These are phyloP conservation scores for Desmodus rotundus DNA, from an alignment of 2,113 vertebrate genomes.

Conservation along the genomic window DNA sequence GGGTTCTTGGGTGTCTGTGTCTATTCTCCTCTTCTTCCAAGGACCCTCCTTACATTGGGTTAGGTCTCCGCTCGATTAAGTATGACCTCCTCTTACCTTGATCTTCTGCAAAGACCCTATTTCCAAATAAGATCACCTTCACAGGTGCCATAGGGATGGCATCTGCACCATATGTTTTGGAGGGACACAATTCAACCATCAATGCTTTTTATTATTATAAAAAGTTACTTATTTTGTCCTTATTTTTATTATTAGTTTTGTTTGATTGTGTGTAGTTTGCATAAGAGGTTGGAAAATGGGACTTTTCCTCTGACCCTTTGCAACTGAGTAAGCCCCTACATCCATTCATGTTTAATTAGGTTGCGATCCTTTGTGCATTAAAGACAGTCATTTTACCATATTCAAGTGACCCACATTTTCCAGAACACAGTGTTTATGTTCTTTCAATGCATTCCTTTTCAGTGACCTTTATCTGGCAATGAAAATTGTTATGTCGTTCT, in stretches of 20 bases:
- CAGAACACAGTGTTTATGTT: background rate
- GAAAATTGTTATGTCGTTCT: background rate
- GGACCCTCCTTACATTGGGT: no score
- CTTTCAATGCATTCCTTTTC: background rate
- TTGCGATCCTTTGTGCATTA: background rate
- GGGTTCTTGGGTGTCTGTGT: background rate
- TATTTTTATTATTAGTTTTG: background rate
- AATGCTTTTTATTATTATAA: background rate
- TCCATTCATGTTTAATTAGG: background rate
- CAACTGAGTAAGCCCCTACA: background rate
- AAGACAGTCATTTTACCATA: background rate
- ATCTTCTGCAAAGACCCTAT: background rate
- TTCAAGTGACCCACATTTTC: background rate
- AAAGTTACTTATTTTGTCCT: background rate
- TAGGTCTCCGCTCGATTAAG: background rate
- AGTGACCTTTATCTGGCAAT: background rate
- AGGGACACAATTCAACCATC: background rate
- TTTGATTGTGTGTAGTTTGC: background rate
- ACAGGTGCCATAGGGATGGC: background rate
- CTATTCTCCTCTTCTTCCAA: background rate
- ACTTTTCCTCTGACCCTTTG: background rate
- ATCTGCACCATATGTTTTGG: background rate
- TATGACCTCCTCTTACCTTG: background rate
- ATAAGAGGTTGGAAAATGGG: background rate
- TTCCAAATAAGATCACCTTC: background rate